These are phyloP conservation scores for Neomorphus geoffroyi DNA, from an alignment of 2,797 vertebrate genomes.

Conservation along the genomic window DNA sequence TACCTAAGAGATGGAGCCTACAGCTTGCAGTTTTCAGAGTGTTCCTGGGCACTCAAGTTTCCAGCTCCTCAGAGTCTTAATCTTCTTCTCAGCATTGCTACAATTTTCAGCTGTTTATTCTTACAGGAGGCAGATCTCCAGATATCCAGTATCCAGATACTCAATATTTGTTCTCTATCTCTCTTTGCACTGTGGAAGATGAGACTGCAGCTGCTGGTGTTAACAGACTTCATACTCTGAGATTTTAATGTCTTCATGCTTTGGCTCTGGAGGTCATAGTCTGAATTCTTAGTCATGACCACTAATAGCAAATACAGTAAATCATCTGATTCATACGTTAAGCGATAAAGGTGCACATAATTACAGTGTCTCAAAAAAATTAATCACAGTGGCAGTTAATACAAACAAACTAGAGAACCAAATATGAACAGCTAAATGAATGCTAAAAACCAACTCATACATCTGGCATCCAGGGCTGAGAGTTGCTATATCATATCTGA, in stretches of 20 bases:
- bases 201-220: conserved; percentile 44
- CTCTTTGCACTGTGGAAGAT: conserved; percentile 20
- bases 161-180: neutral
- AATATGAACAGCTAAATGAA: conserved; percentile 17
- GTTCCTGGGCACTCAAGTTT: neutral
- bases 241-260: neutral
- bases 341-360: neutral
- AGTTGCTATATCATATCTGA: conserved; percentile 12
- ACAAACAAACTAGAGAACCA: neutral
- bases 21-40: neutral
- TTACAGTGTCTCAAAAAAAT: neutral
- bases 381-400: neutral
- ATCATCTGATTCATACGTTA: neutral
- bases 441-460: neutral
- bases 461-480: conserved; percentile 8
- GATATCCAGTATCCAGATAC: neutral
- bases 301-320: neutral
- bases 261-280: neutral
- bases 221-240: neutral
- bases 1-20: neutral
- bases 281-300: neutral
- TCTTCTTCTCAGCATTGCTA: conserved; percentile 1
- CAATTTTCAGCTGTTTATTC: conserved; percentile 46
- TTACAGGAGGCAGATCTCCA: conserved; percentile 3
- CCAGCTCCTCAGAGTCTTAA: neutral